phyloP scores from a whole-genome alignment of 2,797 vertebrate genomes.

The Pelobates cultripes region DNA sequence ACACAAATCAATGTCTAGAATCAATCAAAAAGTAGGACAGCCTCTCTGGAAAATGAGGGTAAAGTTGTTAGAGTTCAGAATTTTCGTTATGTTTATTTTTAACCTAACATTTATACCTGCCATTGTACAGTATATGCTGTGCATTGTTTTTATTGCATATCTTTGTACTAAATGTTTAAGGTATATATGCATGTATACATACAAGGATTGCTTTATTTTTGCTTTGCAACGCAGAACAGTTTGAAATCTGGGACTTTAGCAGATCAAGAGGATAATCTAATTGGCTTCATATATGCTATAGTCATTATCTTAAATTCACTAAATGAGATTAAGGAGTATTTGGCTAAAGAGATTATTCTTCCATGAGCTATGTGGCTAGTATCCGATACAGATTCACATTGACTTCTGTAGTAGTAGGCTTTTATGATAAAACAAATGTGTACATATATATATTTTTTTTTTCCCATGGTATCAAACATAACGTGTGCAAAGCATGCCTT shows the following conservation, averaged over 20 bases:
- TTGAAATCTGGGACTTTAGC: neutral
- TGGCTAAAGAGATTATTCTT: neutral
- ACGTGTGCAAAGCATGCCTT: too few relatives aligned
- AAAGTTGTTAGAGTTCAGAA: too few relatives aligned
- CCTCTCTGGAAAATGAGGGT: too few relatives aligned
- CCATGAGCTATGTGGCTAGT: neutral
- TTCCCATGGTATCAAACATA: too few relatives aligned
- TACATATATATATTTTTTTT: neutral
- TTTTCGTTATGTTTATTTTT: too few relatives aligned
- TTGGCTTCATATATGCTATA: neutral
- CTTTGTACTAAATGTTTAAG: too few relatives aligned
- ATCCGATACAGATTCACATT: neutral
- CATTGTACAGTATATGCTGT: too few relatives aligned
- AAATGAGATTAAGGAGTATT: constrained; percentile 24
- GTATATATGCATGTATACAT: too few relatives aligned
- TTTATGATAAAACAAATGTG: neutral
- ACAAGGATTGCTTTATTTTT: too few relatives aligned
- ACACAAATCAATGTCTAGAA: constrained; percentile 18
- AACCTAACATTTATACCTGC: too few relatives aligned
- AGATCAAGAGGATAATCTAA: constrained; percentile 19
- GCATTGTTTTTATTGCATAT: too few relatives aligned
- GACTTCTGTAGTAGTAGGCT: neutral
- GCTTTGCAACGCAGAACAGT: neutral
- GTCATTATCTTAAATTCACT: constrained; percentile 9
- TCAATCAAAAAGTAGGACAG: too few relatives aligned